phyloP scores from a whole-genome alignment of 2,113 vertebrate species.

The Callithrix jacchus region DNA sequence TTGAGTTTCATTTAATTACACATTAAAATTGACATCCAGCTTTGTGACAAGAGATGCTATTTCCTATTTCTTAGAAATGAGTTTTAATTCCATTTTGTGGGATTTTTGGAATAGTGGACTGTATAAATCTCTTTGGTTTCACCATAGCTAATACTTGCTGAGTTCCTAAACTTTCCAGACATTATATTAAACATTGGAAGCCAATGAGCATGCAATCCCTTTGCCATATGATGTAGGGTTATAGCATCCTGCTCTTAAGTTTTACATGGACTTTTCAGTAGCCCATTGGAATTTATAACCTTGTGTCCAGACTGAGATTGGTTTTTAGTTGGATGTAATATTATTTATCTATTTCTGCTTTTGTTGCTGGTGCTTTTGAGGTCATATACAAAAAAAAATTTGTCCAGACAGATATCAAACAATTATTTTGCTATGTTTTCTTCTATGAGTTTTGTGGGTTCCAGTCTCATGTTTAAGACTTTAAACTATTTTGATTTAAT shows the following conservation, averaged over 20 bases:
- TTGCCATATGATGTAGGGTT: background rate
- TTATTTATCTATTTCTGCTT: background rate
- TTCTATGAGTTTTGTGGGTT: background rate
- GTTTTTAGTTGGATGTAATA: background rate
- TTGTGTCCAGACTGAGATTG: background rate
- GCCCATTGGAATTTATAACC: background rate
- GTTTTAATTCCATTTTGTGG: background rate
- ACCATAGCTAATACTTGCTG: background rate
- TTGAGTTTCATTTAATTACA: background rate
- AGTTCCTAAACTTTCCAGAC: background rate
- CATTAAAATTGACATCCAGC: background rate
- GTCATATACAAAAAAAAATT: background rate
- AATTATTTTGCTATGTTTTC: background rate
- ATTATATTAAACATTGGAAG: background rate
- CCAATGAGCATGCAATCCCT: background rate
- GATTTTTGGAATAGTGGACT: background rate
- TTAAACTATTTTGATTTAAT: background rate
- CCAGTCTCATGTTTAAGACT: background rate
- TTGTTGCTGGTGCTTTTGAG: background rate
- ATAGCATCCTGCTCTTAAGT: background rate
- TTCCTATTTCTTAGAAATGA: background rate
- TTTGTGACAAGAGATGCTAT: background rate
- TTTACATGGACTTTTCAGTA: background rate
- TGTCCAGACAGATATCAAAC: background rate
- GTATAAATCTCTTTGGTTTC: background rate